Evolutionary conservation across 2,113 vertebrate species (phyloP), one percentile per base, ranked within the genome.

Genomic region (Gasterosteus aculeatus): DNA sequence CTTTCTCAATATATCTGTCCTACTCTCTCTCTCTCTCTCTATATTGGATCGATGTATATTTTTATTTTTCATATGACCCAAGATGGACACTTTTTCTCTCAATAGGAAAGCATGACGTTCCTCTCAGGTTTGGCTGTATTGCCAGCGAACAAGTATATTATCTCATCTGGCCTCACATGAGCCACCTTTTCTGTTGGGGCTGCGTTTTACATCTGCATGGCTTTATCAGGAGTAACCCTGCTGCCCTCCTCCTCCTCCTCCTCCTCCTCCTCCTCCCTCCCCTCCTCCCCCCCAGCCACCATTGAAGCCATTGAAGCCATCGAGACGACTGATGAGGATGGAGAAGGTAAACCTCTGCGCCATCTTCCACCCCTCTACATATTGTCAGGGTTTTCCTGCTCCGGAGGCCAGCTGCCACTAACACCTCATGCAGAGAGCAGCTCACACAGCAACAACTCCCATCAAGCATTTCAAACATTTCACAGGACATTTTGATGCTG

Each of bases 281-380:
- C 56, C 88, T 6, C 35, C 6, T 7, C 79, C 84, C 56, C 88
- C 80, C 85, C 94, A 95, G 95, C 95, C 91, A 95, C 95, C 90
- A 94, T 94, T 80, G 94, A 95, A 92, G 95, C 95, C 92, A 95
- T 95, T 81, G 95, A 95, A 94, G 94, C 95, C 90, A 92, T 93
- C 88, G 95, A 95, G 92, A 72, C 92, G 29, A 87, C 90, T 84
- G 88, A 81, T 89, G 92, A 93, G 83, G 94, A 95, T 77, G 59
- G 88, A 91, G 94, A 95, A 95, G 95, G 95, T 95, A 95, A 95
- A 85, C 73, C 22, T 83, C 88, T 42, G 75, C 69, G 62, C 69
- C 80, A 63, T 78, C 73, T 83, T 68, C 78, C 70, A 71, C 51
- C 60, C 53, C 44, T 83, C 57, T 58, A 58, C 58, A 72, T 47